Evolutionary conservation across 2,888 invertebrate genomes (phyloP).

Genomic region (Chesias legatella): DNA sequence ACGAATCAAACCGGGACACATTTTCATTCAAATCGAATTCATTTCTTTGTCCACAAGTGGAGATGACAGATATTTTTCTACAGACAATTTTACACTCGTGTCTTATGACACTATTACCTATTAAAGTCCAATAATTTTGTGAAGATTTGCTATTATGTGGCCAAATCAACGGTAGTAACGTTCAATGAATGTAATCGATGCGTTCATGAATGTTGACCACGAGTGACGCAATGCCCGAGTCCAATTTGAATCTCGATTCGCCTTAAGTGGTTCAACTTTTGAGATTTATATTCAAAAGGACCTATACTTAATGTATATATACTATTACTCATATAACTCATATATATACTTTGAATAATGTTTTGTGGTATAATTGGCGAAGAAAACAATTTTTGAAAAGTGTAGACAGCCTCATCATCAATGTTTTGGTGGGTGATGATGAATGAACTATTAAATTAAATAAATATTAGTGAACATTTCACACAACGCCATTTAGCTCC

Average conservation of each 20-base stretch:
- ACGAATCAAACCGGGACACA: background rate
- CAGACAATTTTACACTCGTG: conserved; percentile 38
- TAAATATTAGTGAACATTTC: too few relatives aligned
- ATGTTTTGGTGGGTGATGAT: too few relatives aligned
- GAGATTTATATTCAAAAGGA: conserved; percentile 60
- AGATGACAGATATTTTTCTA: conserved; percentile 29
- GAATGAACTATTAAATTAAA: too few relatives aligned
- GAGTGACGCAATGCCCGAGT: conserved; percentile 72
- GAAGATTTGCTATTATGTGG: conserved; percentile 63
- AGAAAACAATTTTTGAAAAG: too few relatives aligned
- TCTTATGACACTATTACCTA: conserved; percentile 48
- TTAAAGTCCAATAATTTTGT: conserved; percentile 57
- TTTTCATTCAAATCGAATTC: conserved; percentile 23
- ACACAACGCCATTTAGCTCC: too few relatives aligned
- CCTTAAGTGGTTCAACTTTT: conserved; percentile 72
- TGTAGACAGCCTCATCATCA: too few relatives aligned
- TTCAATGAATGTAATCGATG: conserved; percentile 70
- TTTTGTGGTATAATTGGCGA: too few relatives aligned
- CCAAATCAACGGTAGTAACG: conserved; percentile 53
- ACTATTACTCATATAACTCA: too few relatives aligned
- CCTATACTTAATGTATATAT: too few relatives aligned
- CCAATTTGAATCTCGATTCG: conserved; percentile 71
- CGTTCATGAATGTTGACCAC: conserved; percentile 58
- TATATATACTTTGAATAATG: too few relatives aligned
- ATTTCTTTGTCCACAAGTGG: conserved; percentile 26